Base-by-base conservation (phyloP, 35 echinoderm and acorn worm species). In the Amphiura filiformis region DNA sequence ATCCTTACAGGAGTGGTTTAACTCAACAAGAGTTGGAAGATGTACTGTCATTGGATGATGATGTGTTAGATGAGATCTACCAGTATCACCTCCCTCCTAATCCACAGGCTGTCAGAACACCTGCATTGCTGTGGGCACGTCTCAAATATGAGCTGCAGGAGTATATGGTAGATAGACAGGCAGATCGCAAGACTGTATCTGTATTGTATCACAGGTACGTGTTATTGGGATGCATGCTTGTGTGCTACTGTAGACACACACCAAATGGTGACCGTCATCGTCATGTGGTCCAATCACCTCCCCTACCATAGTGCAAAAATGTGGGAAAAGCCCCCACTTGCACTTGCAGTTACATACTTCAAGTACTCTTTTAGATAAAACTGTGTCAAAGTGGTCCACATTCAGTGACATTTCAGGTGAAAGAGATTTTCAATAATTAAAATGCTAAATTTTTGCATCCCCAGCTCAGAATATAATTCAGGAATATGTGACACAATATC, bases 51-150 rank as follows among this genome's bases (percentile, higher is more conserved):
- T 56, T 97, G 0, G 95, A 97, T 89, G 95, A 97, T 89, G 95
- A 97, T 44, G 95, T 97, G 13, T 78, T 97, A 44, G 95, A 97
- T 86, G 95, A 97, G 44, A 79, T 98, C 5, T 98, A 98, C 37
- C 92, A 98, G 87, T 98, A 94, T 75, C 94, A 92, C 88, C 87
- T 90, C 14, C 92, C 96, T 31, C 89, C 93, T 13, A 86, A 94
- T 39, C 86, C 87, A 31, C 44, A 86, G 32, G 84, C 88, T 26
- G 90, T 98, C 14, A 36, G 92, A 26, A 84, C 94, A 13, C 95
- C 95, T 30, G 81, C 89, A 17, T 88, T 93, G 2, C 84, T 97
- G 18, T 97, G 91, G 95, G 84, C 95, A 42, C 75, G 96, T 2
- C 92, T 98, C 34, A 91, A 94, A 39, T 94, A 92, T 80, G 96